Base-by-base conservation (phyloP, 2,888 invertebrate genomes). In the Colostygia pectinataria region DNA sequence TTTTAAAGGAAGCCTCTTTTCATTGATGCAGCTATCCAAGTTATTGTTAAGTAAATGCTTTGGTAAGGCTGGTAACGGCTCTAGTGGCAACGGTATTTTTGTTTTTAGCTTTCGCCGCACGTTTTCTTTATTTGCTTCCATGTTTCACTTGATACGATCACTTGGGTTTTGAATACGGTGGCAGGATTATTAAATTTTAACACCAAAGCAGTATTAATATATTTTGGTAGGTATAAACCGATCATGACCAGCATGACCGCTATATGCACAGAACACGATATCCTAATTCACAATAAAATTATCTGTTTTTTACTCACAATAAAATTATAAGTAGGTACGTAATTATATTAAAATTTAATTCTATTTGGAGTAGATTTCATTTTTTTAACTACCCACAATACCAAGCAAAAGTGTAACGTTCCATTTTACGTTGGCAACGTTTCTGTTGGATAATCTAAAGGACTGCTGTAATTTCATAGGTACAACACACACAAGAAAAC, bases 61-160 rank as follows among this genome's bases (percentile, higher is more conserved):
- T 0, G 83, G 78, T 40, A 85, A 42, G 0, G 73, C 68, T 12
- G 85, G 82, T 36, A 85, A 57, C 0, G 79, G 79, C 9, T 78
- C 53, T 12, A 70, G 31, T 0, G 83, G 85, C 15, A 86, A 28
- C 1, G 85, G 85, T 53, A 85, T 86, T 69, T 63, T 80, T 1
- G 83, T 73, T 45, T 47, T 60, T 4, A 39, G 12, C 43, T 56
- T 66, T 5, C 52, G 61, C 1, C 55, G 52, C 1, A 63, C 34
- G 55, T 86, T 85, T 62, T 87, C 85, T 59, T 83, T 83, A 28
- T 78, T 55, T 0, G 52, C 44, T 33, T 74, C 74, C 76, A 78
- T 78, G 24, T 42, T 53, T 31, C 6, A 4, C 8, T 31, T 2
- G n/a, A 10, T 7, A n/a, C 9, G 1, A 13, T 13, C 32, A 18